Conservation (phyloP, 2,113 vertebrate species). For the Planiliza haematocheilus region DNA sequence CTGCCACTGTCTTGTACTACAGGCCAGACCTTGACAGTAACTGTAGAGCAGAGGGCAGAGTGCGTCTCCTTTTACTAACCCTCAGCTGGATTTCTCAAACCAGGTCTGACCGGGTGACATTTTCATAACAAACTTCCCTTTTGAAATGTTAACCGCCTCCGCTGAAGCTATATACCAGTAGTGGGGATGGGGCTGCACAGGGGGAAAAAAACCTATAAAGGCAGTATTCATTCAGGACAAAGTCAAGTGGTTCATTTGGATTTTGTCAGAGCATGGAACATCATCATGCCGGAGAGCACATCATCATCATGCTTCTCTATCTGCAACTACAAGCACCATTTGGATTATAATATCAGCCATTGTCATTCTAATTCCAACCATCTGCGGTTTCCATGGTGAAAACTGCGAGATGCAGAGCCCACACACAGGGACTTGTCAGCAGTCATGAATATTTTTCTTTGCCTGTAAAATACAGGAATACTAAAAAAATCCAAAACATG, state of each 20-base stretch:
- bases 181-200: not conserved
- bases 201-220: not conserved
- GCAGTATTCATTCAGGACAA: constrained; percentile 7
- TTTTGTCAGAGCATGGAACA: constrained; percentile 4
- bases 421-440: constrained; percentile 61
- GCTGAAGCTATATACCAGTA: constrained; percentile 2
- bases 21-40: constrained; percentile 40
- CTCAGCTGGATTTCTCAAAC: constrained; percentile 35
- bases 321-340: constrained; percentile 52
- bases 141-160: constrained; percentile 33
- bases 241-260: constrained; percentile 47
- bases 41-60: constrained; percentile 21
- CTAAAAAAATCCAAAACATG: constrained; percentile 1
- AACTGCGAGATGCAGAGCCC: constrained; percentile 62
- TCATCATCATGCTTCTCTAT: constrained; percentile 25
- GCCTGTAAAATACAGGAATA: constrained; percentile 31
- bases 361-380: constrained; percentile 67
- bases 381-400: constrained; percentile 78
- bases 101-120: constrained; percentile 44
- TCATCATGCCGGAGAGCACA: constrained; percentile 20
- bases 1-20: constrained; percentile 26
- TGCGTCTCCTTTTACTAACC: constrained; percentile 25
- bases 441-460: constrained; percentile 61
- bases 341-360: constrained; percentile 64
- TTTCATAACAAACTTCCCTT: constrained; percentile 13